phyloP scores from a whole-genome alignment of 2,797 vertebrate species.

The Darevskia nairensis region DNA sequence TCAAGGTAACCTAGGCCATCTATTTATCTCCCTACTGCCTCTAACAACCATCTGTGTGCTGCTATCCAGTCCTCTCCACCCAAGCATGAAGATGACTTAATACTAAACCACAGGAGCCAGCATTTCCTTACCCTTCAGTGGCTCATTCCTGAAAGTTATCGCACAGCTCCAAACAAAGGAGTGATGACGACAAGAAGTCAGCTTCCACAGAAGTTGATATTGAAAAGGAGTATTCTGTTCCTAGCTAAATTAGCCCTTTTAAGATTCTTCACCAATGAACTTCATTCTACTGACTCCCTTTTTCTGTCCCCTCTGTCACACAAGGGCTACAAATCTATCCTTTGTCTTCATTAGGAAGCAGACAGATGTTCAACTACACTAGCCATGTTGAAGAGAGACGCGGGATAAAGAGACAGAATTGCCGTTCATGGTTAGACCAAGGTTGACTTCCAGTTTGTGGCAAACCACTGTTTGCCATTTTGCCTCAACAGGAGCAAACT shows the following conservation, averaged over 20 bases:
- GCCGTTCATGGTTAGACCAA: background rate
- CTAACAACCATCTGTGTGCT: slow-evolving; percentile 19
- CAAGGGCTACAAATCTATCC: background rate
- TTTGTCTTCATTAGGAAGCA: background rate
- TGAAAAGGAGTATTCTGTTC: background rate
- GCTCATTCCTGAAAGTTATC: background rate
- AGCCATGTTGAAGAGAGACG: background rate
- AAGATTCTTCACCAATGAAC: background rate
- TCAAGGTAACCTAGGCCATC: slow-evolving; percentile 10
- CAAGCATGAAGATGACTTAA: slow-evolving; percentile 25
- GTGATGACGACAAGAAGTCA: background rate
- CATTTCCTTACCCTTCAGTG: background rate
- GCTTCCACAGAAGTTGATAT: slow-evolving; percentile 15
- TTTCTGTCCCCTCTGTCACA: background rate
- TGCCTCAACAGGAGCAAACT: no score
- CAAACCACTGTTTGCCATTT: background rate
- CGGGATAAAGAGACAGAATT: background rate
- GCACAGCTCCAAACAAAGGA: background rate
- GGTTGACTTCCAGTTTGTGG: background rate
- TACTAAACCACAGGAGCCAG: background rate
- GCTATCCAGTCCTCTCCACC: background rate
- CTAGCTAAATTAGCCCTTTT: background rate
- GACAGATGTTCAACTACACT: background rate
- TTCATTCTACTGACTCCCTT: background rate
- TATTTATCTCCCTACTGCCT: no score